Evolutionary conservation across 2,888 invertebrate genomes (phyloP).

Genomic region (Zaprionus obscuricornis): DNA sequence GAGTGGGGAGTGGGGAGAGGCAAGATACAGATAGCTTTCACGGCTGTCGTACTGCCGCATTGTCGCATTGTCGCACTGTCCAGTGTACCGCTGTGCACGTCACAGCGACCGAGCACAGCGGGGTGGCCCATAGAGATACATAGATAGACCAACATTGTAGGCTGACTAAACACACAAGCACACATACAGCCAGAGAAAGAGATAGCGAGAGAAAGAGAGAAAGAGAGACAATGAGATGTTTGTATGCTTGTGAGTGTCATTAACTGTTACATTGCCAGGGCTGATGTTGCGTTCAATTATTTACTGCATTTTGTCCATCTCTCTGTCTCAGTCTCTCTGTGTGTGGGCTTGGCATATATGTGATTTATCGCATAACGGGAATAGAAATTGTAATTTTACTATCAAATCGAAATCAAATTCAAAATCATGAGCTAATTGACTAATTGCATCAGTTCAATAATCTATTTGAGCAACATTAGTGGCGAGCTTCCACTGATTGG

Average conservation of each 20-base stretch:
- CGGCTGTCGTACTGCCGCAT: too few species aligned
- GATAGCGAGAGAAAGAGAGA: too few species aligned
- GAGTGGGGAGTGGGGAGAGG: neutral
- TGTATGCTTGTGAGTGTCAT: constrained; percentile 17
- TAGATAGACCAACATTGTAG: constrained; percentile 10
- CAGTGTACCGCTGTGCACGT: constrained; percentile 1
- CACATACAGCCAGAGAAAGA: constrained; percentile 10
- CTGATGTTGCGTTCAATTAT: constrained; percentile 41
- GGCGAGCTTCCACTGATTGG: too few species aligned
- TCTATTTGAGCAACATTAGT: constrained; percentile 48
- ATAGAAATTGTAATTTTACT: constrained; percentile 29
- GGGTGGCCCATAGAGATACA: constrained; percentile 50
- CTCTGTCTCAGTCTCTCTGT: neutral
- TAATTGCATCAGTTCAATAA: constrained; percentile 3
- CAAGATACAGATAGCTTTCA: constrained; percentile 27
- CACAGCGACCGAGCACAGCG: constrained; percentile 49
- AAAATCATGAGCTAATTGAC: constrained; percentile 51
- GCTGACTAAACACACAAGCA: neutral
- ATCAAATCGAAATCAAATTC: constrained; percentile 30
- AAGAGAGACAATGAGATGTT: too few species aligned
- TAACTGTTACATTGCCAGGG: constrained; percentile 39
- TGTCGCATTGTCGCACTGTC: neutral
- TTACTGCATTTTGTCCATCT: constrained; percentile 19
- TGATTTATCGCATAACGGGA: constrained; percentile 36
- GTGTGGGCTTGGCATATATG: constrained; percentile 31